Percentiles rank a stretch among this genome's conserved stretches.
phyloP scores from a whole-genome alignment of 2,888 invertebrate genomes.

The Sclerodermus sp. region DNA sequence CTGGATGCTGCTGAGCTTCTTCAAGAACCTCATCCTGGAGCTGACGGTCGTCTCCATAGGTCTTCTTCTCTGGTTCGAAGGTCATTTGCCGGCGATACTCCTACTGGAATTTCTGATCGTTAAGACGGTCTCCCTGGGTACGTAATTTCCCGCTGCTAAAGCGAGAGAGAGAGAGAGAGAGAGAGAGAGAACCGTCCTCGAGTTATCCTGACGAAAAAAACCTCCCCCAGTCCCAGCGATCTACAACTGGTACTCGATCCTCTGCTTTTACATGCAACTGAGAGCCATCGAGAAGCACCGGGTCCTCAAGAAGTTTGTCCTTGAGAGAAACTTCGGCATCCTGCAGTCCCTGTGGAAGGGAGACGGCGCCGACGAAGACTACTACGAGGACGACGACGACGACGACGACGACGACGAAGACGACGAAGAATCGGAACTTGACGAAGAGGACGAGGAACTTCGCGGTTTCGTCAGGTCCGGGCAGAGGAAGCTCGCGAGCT shows the following conservation, averaged over 20 bases:
- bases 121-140: conserved; percentile 36
- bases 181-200: not conserved
- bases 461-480: too few relatives aligned
- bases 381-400: not conserved
- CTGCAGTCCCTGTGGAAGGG: too few relatives aligned
- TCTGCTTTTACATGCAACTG: conserved; percentile 29
- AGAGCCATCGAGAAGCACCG: conserved; percentile 14
- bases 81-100: conserved; percentile 23
- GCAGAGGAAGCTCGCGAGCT: conserved; percentile 16
- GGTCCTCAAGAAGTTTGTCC: not conserved
- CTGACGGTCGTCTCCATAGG: conserved; percentile 29
- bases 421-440: conserved; percentile 2
- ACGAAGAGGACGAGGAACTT: too few relatives aligned
- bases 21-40: conserved; percentile 44
- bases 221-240: conserved; percentile 27
- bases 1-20: conserved; percentile 44
- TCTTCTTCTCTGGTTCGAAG: conserved; percentile 32
- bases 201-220: not conserved
- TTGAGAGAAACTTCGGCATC: too few relatives aligned
- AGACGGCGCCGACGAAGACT: too few relatives aligned
- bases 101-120: conserved; percentile 37
- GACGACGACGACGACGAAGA: conserved; percentile 2
- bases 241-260: conserved; percentile 41
- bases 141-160: conserved; percentile 7
- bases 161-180: not conserved